Evolutionary conservation across 2,113 vertebrate genomes (phyloP), one percentile per base, ranked within the genome.

Genomic region (Halcyon senegalensis): DNA sequence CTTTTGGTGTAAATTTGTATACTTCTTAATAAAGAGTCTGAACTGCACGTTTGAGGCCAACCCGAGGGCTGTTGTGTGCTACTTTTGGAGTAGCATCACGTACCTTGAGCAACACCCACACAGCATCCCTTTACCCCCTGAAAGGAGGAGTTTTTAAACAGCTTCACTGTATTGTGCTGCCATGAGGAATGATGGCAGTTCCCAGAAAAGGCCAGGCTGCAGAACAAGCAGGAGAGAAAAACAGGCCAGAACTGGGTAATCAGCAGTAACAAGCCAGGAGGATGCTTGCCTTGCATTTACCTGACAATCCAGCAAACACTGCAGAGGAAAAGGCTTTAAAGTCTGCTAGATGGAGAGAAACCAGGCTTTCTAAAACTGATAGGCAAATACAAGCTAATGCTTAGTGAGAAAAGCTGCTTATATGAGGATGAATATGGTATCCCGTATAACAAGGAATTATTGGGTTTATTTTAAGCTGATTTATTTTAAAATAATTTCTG

Each of bases 381-480:
- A 79, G 35, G 6, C 69, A 95, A 95, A 94, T 89, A 73, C 56
- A 73, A 93, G 84, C 80, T 95, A 95, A 91, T 92, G 87, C 94
- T 91, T 66, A 87, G 66, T 48, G 62, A 94, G 90, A 75, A 96
- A 96, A 96, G 95, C 89, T 92, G 94, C 93, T 97, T 96, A 94
- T 91, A 43, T 50, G 80, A 93, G 89, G 89, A 93, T 95, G 86
- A 96, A 94, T 95, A 59, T 35, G 41, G 92, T 92, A 94, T 88
- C 90, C 90, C 33, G 0, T 88, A 63, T 80, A 95, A 97, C 94
- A 92, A 90, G 95, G 92, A 96, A 92, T 96, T 96, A 96, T 12
- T 84, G 4, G 84, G 66, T 87, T 92, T 95, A 89, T 95, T 96
- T 97, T 95, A 96, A 96, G 95, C 90, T 93, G 95, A 94, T 96